Evolutionary conservation across 2,888 invertebrate genomes (phyloP), one percentile per base, ranked within the genome.

Genomic region (Eupithecia pulchellata): DNA sequence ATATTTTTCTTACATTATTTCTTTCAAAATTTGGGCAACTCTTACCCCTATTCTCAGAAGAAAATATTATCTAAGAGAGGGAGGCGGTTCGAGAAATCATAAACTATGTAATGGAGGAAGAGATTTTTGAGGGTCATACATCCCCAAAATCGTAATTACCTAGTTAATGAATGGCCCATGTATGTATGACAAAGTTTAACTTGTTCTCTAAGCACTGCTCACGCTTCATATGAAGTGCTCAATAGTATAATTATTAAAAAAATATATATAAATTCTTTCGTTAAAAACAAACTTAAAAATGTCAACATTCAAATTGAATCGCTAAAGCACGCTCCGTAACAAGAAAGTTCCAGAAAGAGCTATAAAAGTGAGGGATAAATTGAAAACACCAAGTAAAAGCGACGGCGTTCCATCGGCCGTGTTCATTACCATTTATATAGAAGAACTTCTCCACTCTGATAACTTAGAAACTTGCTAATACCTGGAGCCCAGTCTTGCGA

Each of bases 391-490:
- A 67, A 65, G 78, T 81, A 84, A 84, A 84, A 83, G 82, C n/a
- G n/a, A 74, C 77, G 66, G 73, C 66, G 83, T 78, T 83, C 77
- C 70, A 61, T 69, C 73, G 77, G 72, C 72, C 71, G 66, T 74
- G 82, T 79, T 85, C 87, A 91, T 91, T 91, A 87, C 86, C 91
- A 91, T 91, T 90, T 91, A 90, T 90, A 91, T 91, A 82, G 90
- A 79, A 82, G 84, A 91, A 91, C 86, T 91, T 90, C 72, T 68
- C 69, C 80, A 73, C 82, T 81, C 79, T 78, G 82, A 82, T 81
- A 83, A 87, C 84, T 86, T 84, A 82, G 78, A 80, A 86, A 86
- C 86, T 86, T 82, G 84, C 78, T 86, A 84, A 84, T 84, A 83
- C 82, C 82, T 79, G 80, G n/a, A 47, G 81, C 86, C 78, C 82